Conservation (phyloP, 2,888 invertebrate species). For the Callyntrura sp. region DNA sequence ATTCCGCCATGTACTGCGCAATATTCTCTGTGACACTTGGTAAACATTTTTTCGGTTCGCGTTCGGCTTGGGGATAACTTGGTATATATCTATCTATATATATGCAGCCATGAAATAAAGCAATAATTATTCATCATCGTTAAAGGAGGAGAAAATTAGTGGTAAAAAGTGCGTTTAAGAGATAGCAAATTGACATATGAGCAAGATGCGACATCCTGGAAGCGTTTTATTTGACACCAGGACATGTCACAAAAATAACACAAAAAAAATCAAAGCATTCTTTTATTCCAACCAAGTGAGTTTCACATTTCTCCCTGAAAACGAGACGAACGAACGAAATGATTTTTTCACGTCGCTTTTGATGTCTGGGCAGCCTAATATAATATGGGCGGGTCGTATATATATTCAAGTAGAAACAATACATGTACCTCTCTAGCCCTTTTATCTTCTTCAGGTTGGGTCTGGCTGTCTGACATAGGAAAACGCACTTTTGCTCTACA, state of each 20-base stretch:
- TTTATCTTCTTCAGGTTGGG: not conserved
- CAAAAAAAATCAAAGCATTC: not conserved
- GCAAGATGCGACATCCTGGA: constrained; percentile 59
- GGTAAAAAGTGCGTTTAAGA: constrained; percentile 50
- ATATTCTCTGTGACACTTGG: no score
- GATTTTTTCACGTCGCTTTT: not conserved
- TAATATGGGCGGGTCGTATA: no score
- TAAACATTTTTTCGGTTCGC: no score
- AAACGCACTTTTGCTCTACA: constrained; percentile 52
- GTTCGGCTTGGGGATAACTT: no score
- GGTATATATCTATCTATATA: not conserved
- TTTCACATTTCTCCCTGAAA: constrained; percentile 35
- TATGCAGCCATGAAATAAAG: constrained; percentile 11
- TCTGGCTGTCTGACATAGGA: no score
- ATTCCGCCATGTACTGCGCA: not conserved
- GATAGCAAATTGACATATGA: constrained; percentile 71
- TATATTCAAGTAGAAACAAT: not conserved
- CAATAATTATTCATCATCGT: constrained; percentile 60
- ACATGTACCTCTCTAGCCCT: not conserved
- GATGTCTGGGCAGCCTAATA: no score
- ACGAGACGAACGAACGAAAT: not conserved
- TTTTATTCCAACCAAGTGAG: not conserved
- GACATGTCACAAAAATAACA: not conserved
- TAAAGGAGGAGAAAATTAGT: constrained; percentile 74
- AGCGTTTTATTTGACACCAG: constrained; percentile 55